Evolutionary conservation across 2,113 vertebrate species (phyloP).

Genomic region (Okapia johnstoni): DNA sequence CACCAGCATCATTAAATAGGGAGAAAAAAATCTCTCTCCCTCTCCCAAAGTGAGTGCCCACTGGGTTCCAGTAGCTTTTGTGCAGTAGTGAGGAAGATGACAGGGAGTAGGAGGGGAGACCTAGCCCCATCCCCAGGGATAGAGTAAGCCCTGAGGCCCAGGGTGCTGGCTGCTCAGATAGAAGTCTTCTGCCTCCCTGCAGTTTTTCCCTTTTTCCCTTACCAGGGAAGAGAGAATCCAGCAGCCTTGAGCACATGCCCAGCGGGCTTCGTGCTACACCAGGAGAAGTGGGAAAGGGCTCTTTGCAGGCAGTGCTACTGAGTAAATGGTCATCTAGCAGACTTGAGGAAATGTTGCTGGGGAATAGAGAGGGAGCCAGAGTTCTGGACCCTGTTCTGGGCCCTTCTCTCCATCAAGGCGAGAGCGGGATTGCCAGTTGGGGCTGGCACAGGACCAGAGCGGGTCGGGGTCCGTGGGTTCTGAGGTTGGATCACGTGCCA

Average conservation of each 20-base stretch:
- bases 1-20: slow-evolving; percentile 7
- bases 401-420: background rate
- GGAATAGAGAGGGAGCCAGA: background rate
- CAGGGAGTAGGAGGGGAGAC: background rate
- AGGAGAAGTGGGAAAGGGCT: slow-evolving; percentile 53
- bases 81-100: background rate
- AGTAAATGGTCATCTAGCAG: slow-evolving; percentile 59
- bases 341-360: background rate
- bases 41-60: background rate
- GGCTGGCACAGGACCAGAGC: background rate
- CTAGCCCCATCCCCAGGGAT: too few relatives aligned
- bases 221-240: slow-evolving; percentile 26
- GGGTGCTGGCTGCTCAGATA: background rate
- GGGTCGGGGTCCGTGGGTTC: background rate
- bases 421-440: background rate
- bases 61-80: background rate
- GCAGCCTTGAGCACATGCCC: slow-evolving; percentile 33
- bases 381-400: background rate
- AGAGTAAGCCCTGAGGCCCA: background rate
- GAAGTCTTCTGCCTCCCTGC: background rate
- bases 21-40: background rate
- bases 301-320: slow-evolving; percentile 48
- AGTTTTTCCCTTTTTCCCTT: slow-evolving; percentile 39
- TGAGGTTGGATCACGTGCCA: background rate
- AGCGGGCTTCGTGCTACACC: slow-evolving; percentile 52